Base-by-base conservation (phyloP, 2,888 invertebrate genomes). In the Diogma glabrata region DNA sequence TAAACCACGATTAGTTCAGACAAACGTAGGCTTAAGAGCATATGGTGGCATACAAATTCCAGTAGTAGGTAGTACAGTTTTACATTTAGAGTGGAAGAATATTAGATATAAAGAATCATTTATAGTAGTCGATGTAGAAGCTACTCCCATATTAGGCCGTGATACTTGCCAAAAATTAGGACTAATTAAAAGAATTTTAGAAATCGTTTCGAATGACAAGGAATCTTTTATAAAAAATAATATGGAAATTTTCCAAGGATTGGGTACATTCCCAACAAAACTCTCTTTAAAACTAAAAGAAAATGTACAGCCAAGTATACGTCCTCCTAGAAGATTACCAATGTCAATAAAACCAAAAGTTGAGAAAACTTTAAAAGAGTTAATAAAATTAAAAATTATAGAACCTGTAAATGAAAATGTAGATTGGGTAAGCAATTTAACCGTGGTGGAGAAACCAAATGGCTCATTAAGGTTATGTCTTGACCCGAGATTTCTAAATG, bases 321-420 rank as follows among this genome's bases (percentile, higher is more conserved):
- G 56, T 36, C 54, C 57, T 12, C 51, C 55, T 24, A 54, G 58
- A 33, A 54, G 55, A 53, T 53, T 59, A 4, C 56, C 59, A 22
- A 7, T 43, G 20, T 19, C 17, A 19, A 16, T 43, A 19, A 16
- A 43, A 19, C 17, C 17, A 3, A 43, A 43, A 10, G 40, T 19
- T 19, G 20, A 43, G 20, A 19, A 43, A 5, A 43, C 17, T 8
- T 20, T 43, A 19, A 12, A 19, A n/a, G 14, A 36, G 36, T 36
- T 36, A n/a, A 9, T 19, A 4, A 43, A 43, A 43, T 43, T 19
- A 16, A 19, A 19, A 4, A 20, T 43, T 20, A 43, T 43, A 19
- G 40, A 19, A 43, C 17, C 17, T 8, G 4, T 43, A 43, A 19
- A 43, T 43, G 20, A 43, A 43, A 16, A 51, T 14, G 26, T 22